A percentile compares a stretch with the other conserved stretches of the same genome.
Conservation (phyloP, 2,113 vertebrate species). For the Zosterops borbonicus region DNA sequence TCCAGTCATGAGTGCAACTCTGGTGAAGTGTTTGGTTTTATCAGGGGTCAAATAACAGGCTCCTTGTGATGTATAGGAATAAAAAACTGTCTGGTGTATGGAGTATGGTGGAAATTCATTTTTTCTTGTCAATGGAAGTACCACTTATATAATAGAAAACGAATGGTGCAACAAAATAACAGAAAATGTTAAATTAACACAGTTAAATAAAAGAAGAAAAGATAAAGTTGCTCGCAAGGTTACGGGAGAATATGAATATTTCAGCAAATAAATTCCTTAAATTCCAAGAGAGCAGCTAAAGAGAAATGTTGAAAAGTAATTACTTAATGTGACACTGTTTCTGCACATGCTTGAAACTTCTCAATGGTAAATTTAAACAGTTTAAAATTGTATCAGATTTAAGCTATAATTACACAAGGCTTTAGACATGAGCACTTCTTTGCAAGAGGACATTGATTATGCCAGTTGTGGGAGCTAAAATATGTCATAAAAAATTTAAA, state of each 20-base stretch:
- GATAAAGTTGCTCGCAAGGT: background rate
- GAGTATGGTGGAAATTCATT: constrained; percentile 57
- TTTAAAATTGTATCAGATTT: background rate
- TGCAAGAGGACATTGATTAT: background rate
- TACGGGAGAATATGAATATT: background rate
- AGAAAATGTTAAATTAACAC: background rate
- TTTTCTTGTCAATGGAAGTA: constrained; percentile 43
- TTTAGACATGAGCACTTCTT: background rate
- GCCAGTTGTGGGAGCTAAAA: background rate
- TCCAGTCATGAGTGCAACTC: background rate
- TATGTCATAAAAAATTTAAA: background rate
- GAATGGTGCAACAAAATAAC: background rate
- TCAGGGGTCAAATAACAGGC: background rate
- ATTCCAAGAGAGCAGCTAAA: background rate
- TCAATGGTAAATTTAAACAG: background rate
- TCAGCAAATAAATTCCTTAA: background rate
- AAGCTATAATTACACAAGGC: background rate
- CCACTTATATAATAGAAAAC: background rate
- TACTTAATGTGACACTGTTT: background rate
- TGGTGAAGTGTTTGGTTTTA: background rate
- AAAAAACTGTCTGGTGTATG: constrained; percentile 30
- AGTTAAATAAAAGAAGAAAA: background rate
- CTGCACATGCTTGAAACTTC: background rate
- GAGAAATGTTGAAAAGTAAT: background rate
- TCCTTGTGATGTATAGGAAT: constrained; percentile 8